These are phyloP conservation scores for Oryzias sinensis DNA, from an alignment of 2,797 vertebrate species.

Conservation along the genomic window DNA sequence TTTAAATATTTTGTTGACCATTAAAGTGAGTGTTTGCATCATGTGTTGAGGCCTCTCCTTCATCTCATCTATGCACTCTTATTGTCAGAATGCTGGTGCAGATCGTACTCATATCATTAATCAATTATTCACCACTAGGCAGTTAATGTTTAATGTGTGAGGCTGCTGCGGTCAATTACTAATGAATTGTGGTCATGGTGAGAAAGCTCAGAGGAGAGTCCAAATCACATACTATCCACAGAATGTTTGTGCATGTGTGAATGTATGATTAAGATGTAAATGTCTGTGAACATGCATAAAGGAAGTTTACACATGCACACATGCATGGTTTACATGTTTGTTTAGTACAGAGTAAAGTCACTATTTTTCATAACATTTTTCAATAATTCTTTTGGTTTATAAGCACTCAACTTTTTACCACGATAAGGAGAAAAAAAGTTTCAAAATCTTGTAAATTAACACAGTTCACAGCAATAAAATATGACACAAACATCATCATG, in stretches of 20 bases:
- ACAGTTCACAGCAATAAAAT: no score
- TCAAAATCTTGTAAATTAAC: background rate
- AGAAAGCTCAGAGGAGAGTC: slow-evolving; percentile 65
- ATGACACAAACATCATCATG: no score
- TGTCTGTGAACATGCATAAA: slow-evolving; percentile 9
- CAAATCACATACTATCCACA: slow-evolving; percentile 54
- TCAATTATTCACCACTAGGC: slow-evolving; percentile 80
- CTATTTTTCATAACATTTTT: background rate
- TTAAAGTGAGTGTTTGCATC: slow-evolving; percentile 4
- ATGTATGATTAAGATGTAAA: slow-evolving; percentile 9
- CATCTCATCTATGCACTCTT: slow-evolving; percentile 62
- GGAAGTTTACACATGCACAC: slow-evolving; percentile 4
- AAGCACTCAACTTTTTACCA: background rate
- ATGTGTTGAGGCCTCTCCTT: slow-evolving; percentile 35
- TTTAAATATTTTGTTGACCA: no score
- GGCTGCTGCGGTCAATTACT: slow-evolving; percentile 81
- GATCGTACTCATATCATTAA: slow-evolving; percentile 80
- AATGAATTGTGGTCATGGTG: slow-evolving; percentile 78
- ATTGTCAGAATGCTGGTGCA: slow-evolving; percentile 79
- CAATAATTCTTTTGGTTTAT: background rate
- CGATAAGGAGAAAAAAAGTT: background rate
- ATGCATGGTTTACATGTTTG: background rate
- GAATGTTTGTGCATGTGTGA: slow-evolving; percentile 23
- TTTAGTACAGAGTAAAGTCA: background rate
- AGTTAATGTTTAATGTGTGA: slow-evolving; percentile 83